These are phyloP conservation scores for Petrolisthes cinctipes DNA, from an alignment of 2,888 invertebrate genomes.

Conservation along the genomic window DNA sequence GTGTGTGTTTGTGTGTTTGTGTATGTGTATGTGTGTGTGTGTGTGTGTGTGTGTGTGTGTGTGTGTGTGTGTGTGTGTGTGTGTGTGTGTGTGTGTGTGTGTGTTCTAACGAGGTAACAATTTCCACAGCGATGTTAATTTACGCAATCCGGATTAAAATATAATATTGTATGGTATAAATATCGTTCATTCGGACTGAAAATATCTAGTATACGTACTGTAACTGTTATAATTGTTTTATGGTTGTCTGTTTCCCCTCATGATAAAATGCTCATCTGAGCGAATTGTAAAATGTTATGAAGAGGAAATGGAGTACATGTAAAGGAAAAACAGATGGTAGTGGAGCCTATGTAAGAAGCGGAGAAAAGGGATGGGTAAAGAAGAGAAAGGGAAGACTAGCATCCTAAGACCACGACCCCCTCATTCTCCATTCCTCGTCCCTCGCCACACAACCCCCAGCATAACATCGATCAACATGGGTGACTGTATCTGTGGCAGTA, in stretches of 20 bases:
- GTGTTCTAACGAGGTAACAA: no score
- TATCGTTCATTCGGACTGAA: no score
- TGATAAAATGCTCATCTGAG: no score
- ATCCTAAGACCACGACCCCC: not conserved
- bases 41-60: conserved; percentile 22
- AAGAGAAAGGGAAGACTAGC: not conserved
- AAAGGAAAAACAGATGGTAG: no score
- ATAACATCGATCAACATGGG: conserved; percentile 19
- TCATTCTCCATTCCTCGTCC: not conserved
- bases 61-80: conserved; percentile 22
- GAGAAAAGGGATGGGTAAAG: not conserved
- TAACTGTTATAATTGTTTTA: no score
- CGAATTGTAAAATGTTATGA: no score
- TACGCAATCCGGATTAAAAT: no score
- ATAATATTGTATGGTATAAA: no score
- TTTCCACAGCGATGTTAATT: no score
- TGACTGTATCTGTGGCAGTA: conserved; percentile 35
- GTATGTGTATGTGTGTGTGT: conserved; percentile 20
- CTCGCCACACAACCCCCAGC: not conserved
- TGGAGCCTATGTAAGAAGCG: not conserved
- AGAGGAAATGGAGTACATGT: no score
- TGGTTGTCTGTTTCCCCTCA: no score
- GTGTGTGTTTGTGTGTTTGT: conserved; percentile 21
- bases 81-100: not conserved
- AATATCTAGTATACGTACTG: no score